These are phyloP conservation scores for Pyralis farinalis DNA, from an alignment of 2,888 invertebrate genomes.

Conservation along the genomic window DNA sequence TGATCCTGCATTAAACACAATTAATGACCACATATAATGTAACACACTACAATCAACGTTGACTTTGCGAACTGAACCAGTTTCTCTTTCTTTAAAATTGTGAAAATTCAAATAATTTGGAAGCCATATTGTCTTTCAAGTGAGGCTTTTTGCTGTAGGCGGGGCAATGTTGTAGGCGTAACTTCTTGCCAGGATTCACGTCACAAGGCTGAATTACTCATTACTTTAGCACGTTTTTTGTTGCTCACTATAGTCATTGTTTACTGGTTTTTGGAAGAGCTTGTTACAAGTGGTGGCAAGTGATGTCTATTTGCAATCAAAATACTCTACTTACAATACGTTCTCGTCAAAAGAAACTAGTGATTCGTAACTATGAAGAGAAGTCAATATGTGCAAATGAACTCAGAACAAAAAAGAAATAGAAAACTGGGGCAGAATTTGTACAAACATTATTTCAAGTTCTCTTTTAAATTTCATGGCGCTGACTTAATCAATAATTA, in stretches of 20 bases:
- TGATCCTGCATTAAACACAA: slow-evolving; percentile 57
- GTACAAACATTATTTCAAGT: too few relatives aligned
- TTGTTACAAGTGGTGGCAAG: background rate
- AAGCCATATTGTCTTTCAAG: slow-evolving; percentile 39
- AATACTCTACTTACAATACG: too few relatives aligned
- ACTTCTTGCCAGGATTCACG: slow-evolving; percentile 37
- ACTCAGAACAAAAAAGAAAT: too few relatives aligned
- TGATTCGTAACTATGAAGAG: too few relatives aligned
- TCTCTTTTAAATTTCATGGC: too few relatives aligned
- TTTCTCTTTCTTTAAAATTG: background rate
- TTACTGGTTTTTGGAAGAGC: background rate
- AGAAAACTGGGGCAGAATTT: too few relatives aligned
- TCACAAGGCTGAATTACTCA: slow-evolving; percentile 66
- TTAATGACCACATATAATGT: slow-evolving; percentile 20
- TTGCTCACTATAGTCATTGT: slow-evolving; percentile 21
- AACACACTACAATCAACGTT: background rate
- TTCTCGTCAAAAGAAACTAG: too few relatives aligned
- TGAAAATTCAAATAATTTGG: slow-evolving; percentile 5
- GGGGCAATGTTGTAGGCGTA: slow-evolving; percentile 72
- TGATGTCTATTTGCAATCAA: too few relatives aligned
- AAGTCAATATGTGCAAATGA: too few relatives aligned
- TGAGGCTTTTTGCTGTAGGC: slow-evolving; percentile 61
- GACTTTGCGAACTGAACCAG: background rate
- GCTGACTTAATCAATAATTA: too few relatives aligned
- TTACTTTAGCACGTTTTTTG: slow-evolving; percentile 29